Conservation (phyloP, 2,888 invertebrate genomes). For the Quadroppia sp. region DNA sequence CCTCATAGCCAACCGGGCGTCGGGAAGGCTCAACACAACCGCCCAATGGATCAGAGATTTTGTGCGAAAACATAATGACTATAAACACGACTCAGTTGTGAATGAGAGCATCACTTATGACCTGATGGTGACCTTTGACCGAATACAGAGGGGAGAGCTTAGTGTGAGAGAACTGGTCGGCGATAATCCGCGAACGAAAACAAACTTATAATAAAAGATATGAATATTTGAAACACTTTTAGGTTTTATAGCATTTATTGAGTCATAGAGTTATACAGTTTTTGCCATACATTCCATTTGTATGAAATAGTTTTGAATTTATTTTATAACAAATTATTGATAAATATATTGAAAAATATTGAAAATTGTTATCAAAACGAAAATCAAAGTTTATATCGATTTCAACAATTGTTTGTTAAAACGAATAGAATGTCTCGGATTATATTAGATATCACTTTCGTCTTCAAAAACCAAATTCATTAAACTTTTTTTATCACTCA, state of each 20-base stretch:
- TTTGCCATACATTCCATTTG: background rate
- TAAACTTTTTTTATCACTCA: background rate
- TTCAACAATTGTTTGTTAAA: background rate
- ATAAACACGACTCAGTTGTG: constrained; percentile 85
- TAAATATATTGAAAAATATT: background rate
- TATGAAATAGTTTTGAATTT: background rate
- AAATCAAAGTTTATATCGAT: too few species aligned
- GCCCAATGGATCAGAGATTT: constrained; percentile 92
- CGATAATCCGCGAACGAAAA: constrained; percentile 29
- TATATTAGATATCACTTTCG: background rate
- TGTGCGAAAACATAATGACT: constrained; percentile 78
- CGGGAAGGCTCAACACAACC: constrained; percentile 69
- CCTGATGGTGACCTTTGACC: constrained; percentile 57
- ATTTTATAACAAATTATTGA: background rate
- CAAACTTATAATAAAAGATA: background rate
- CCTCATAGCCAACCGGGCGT: constrained; percentile 65
- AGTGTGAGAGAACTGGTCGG: background rate
- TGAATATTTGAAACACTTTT: background rate
- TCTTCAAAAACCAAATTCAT: background rate
- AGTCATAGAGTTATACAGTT: background rate
- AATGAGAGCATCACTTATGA: constrained; percentile 85
- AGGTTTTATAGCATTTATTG: background rate
- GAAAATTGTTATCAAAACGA: background rate
- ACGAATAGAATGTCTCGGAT: background rate
- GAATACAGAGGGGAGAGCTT: constrained; percentile 43